phyloP scores from a whole-genome alignment of 37 sponge, comb jelly and placozoan genomes.

The Cliona cf. orientalis region DNA sequence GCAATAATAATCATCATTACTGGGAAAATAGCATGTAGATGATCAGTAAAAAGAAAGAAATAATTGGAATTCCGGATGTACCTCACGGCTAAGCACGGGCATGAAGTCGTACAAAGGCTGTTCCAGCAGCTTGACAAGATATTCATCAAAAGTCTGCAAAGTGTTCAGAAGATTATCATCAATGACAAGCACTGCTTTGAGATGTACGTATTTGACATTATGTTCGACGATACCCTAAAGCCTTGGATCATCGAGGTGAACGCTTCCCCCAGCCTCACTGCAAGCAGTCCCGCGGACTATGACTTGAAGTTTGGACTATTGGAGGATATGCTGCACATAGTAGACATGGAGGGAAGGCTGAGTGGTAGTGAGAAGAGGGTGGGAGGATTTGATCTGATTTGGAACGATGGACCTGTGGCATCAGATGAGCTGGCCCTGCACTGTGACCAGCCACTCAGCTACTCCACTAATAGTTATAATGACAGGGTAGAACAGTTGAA shows the following conservation, averaged over 20 bases:
- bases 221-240: conserved; percentile 93
- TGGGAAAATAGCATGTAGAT: no score
- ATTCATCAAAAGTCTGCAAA: conserved; percentile 94
- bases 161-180: conserved; percentile 95
- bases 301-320: conserved; percentile 94
- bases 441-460: conserved; percentile 83
- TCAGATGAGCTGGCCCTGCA: conserved; percentile 88
- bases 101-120: conserved; percentile 73
- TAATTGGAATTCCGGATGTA: conserved; percentile 88
- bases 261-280: conserved; percentile 97
- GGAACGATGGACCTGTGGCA: conserved; percentile 98
- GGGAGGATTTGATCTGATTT: conserved; percentile 99
- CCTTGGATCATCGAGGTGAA: conserved; percentile 99
- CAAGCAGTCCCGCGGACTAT: conserved; percentile 97
- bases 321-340: conserved; percentile 93
- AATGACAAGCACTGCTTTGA: conserved; percentile 99
- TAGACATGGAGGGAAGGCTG: conserved; percentile 94
- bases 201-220: conserved; percentile 97
- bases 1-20: no score
- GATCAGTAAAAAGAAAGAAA: no score
- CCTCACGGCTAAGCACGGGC: conserved; percentile 86
- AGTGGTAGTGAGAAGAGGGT: conserved; percentile 94
- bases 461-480: conserved; percentile 90
- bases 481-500: conserved; percentile 75
- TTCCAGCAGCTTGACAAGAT: conserved; percentile 89